phyloP scores from a whole-genome alignment of 2,113 vertebrate species.

The Erythrocebus patas region DNA sequence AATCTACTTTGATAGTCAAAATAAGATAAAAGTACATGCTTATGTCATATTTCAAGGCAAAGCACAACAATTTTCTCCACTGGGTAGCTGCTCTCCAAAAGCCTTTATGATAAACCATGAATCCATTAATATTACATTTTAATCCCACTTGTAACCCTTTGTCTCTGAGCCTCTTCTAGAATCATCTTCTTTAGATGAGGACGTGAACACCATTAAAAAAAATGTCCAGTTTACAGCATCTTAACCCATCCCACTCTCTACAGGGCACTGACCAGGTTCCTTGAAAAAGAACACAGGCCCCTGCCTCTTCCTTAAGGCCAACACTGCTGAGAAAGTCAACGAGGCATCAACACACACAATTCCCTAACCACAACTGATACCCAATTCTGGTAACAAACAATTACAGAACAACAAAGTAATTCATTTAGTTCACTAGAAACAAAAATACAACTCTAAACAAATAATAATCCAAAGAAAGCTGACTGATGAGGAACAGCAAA shows the following conservation, averaged over 20 bases:
- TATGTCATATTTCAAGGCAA: not conserved
- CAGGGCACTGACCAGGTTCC: not conserved
- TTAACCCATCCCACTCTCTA: not conserved
- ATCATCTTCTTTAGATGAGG: slow-evolving; percentile 15
- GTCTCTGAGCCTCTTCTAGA: not conserved
- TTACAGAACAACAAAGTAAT: slow-evolving; percentile 36
- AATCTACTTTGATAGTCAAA: not conserved
- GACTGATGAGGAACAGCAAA: not conserved
- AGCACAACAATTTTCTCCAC: not conserved
- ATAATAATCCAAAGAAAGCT: slow-evolving; percentile 20
- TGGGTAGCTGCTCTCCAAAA: not conserved
- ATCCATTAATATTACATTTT: slow-evolving; percentile 26
- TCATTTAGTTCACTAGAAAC: not conserved
- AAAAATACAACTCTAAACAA: slow-evolving; percentile 29
- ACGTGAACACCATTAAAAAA: slow-evolving; percentile 4
- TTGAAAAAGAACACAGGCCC: not conserved
- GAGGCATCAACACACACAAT: not conserved
- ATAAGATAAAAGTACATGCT: not conserved
- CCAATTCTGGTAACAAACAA: not conserved
- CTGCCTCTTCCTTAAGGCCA: not conserved
- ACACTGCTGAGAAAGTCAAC: not conserved
- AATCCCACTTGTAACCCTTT: not conserved
- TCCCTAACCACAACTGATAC: not conserved
- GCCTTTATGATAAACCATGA: slow-evolving; percentile 16
- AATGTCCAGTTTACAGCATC: not conserved